phyloP scores from a whole-genome alignment of 2,113 vertebrate species.

The Mastomys natalensis region DNA sequence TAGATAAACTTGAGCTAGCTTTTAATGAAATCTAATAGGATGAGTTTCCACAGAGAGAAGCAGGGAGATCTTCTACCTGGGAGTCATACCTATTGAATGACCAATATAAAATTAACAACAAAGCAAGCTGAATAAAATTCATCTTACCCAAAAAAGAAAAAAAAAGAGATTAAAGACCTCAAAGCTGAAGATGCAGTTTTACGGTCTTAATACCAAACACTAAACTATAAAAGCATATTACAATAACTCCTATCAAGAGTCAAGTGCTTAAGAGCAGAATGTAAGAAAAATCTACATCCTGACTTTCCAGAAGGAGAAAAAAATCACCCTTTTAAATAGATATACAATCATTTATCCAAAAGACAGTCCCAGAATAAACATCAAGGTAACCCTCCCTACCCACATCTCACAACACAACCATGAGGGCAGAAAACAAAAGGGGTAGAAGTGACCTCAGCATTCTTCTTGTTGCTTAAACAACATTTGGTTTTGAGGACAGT shows the following conservation, averaged over 20 bases:
- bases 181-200: constrained; percentile 55
- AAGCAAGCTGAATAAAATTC: constrained; percentile 42
- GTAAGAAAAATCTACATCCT: constrained; percentile 19
- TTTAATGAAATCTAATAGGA: not conserved
- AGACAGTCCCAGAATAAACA: not conserved
- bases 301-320: constrained; percentile 34
- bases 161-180: not conserved
- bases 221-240: not conserved
- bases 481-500: not conserved
- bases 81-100: constrained; percentile 36
- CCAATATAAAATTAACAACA: constrained; percentile 34
- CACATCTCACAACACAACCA: not conserved
- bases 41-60: not conserved
- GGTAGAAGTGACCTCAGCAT: not conserved
- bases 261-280: not conserved
- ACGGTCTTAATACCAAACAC: constrained; percentile 36
- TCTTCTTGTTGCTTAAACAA: constrained; percentile 16
- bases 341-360: constrained; percentile 4
- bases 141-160: not conserved
- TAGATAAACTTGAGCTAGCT: not conserved
- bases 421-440: constrained; percentile 14
- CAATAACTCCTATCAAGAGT: not conserved
- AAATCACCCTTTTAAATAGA: constrained; percentile 15
- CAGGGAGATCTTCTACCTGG: not conserved
- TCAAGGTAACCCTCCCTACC: not conserved